Evolutionary conservation across 2,888 invertebrate genomes (phyloP), one percentile per base, ranked within the genome.

Genomic region (Drosophila bunnanda): DNA sequence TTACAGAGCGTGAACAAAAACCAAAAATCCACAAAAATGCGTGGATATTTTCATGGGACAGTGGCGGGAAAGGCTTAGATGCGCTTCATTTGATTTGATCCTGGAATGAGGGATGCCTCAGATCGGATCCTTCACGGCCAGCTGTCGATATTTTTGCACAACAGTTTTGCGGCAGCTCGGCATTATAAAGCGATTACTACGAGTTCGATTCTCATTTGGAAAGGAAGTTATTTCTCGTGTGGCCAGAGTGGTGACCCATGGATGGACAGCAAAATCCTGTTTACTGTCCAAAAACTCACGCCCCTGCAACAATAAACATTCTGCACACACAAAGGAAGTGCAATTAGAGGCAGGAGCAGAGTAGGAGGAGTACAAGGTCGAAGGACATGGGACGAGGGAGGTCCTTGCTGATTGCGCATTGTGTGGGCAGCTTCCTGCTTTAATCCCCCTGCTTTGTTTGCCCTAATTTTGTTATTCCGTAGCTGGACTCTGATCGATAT

Each of bases 381-480:
- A 59, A 10, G 55, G 53, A 44, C 9, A 22, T 55, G n/a, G 56
- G 53, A 38, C 39, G 59, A 59, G n/a, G 56, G 53, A 38, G 56
- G 59, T 56, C 61, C 52, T 32, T 55, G 39, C 72, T 89, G 76
- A 89, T 81, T 89, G 53, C 44, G 74, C 64, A 89, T 85, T 88
- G 77, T 77, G 61, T 59, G 62, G 58, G 52, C 59, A 68, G 74
- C 76, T 72, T 82, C 86, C 82, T 71, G 65, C 72, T 80, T 82
- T 88, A 83, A 83, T 83, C 78, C 88, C 13, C 34, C 20, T 5
- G 50, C 86, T 76, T 88, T 88, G 88, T 83, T 53, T 73, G 68
- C 55, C 13, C 64, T 83, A 70, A 78, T 85, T 82, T 75, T 46
- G 75, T 74, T 79, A 73, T 79, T 79, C 75, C 20, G 22, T 34